Evolutionary conservation across 2,113 vertebrate species (phyloP).

Genomic region (Aspiorhynchus laticeps): DNA sequence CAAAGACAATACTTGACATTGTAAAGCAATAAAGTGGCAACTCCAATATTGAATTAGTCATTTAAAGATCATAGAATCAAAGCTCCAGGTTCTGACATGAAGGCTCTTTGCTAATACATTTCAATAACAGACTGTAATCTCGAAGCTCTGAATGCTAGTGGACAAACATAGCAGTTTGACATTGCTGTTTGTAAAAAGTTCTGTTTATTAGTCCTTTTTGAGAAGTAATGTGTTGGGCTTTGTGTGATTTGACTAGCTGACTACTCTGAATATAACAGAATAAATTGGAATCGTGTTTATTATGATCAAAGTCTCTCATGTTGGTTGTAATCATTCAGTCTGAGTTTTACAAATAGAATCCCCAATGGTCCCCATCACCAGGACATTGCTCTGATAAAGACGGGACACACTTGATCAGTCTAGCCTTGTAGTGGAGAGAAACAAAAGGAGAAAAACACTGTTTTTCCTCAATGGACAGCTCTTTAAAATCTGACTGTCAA

Average conservation of each 20-base stretch:
- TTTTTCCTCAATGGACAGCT: neutral
- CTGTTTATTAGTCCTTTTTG: neutral
- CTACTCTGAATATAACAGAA: neutral
- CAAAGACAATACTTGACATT: neutral
- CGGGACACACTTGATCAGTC: neutral
- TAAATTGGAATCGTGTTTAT: neutral
- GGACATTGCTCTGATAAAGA: neutral
- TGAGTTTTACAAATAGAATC: neutral
- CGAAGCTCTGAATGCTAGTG: neutral
- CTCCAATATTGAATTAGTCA: neutral
- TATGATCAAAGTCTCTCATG: slow-evolving; percentile 9
- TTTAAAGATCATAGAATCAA: neutral
- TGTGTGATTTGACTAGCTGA: neutral
- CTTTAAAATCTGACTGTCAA: neutral
- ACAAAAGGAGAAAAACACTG: neutral
- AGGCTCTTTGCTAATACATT: neutral
- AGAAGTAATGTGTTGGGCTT: neutral
- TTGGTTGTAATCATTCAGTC: neutral
- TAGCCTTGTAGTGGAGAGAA: neutral
- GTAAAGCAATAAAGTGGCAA: neutral
- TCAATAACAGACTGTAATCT: neutral
- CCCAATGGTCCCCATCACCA: neutral
- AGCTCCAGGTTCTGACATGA: neutral
- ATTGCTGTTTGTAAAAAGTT: neutral
- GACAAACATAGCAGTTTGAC: neutral